Evolutionary conservation across 2,113 vertebrate species (phyloP).

Genomic region (Isurus oxyrinchus): DNA sequence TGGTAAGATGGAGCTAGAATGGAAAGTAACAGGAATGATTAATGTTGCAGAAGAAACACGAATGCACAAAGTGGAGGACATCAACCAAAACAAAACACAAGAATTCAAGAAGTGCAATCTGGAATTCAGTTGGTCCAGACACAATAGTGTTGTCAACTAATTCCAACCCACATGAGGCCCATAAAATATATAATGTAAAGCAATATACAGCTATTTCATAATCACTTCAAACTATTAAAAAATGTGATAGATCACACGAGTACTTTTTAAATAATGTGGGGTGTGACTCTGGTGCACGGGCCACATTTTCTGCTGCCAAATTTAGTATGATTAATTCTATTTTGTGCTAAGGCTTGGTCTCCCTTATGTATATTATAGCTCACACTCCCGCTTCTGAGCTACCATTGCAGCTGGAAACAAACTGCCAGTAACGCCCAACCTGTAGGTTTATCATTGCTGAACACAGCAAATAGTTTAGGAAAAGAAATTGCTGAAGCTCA

Average conservation of each 20-base stretch:
- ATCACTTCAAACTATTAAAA: not conserved
- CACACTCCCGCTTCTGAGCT: constrained; percentile 1
- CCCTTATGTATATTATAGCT: not conserved
- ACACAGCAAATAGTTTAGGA: not conserved
- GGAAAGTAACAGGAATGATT: not conserved
- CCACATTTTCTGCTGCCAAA: constrained; percentile 20
- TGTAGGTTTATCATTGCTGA: constrained; percentile 3
- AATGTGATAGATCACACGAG: not conserved
- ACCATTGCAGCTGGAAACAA: not conserved
- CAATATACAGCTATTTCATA: not conserved
- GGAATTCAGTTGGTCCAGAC: not conserved
- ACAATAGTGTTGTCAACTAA: not conserved
- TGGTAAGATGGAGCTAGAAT: not conserved
- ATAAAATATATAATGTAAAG: not conserved
- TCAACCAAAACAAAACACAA: not conserved
- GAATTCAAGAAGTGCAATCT: not conserved
- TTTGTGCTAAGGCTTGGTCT: constrained; percentile 9
- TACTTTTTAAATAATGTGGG: not conserved
- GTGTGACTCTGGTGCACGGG: not conserved
- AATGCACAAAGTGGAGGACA: not conserved
- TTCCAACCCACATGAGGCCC: not conserved
- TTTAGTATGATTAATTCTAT: not conserved
- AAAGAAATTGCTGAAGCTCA: not conserved
- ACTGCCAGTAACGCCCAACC: not conserved
- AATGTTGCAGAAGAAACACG: not conserved